Conservation (phyloP, 1,140 invertebrate genomes). For the Hyposmocoma kahamanoa region DNA sequence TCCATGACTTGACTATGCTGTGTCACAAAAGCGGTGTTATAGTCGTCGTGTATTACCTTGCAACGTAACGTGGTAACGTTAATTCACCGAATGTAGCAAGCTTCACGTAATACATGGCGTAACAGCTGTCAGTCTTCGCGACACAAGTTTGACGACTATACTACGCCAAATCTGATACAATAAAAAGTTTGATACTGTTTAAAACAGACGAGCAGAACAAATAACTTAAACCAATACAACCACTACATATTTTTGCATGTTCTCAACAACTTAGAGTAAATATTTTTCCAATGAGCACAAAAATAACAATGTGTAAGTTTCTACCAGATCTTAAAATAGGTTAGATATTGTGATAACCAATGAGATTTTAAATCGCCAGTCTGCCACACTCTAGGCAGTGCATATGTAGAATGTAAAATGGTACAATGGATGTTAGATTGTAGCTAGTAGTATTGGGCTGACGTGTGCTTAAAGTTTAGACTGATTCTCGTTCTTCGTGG, state of each 20-base stretch:
- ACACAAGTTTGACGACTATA: no score
- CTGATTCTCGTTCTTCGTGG: constrained; percentile 31
- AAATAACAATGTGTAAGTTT: constrained; percentile 50
- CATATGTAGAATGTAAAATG: constrained; percentile 47
- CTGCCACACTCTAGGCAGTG: constrained; percentile 30
- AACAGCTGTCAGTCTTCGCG: no score
- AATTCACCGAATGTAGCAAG: no score
- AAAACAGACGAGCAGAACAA: no score
- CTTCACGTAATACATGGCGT: no score
- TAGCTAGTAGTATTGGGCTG: constrained; percentile 36
- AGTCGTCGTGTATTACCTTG: not conserved
- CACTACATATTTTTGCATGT: no score
- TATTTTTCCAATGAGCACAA: constrained; percentile 43
- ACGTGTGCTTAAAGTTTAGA: constrained; percentile 47
- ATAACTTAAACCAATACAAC: no score
- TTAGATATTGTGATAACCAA: constrained; percentile 68
- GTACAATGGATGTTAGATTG: constrained; percentile 62
- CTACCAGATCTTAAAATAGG: constrained; percentile 62
- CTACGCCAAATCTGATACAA: no score
- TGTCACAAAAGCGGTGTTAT: constrained; percentile 34
- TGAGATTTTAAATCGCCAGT: constrained; percentile 61
- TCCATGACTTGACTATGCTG: constrained; percentile 35
- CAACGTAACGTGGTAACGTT: no score
- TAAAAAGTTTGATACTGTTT: no score
- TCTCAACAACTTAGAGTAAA: constrained; percentile 22